Base-by-base conservation (phyloP, 2,113 vertebrate genomes). In the Sander vitreus region DNA sequence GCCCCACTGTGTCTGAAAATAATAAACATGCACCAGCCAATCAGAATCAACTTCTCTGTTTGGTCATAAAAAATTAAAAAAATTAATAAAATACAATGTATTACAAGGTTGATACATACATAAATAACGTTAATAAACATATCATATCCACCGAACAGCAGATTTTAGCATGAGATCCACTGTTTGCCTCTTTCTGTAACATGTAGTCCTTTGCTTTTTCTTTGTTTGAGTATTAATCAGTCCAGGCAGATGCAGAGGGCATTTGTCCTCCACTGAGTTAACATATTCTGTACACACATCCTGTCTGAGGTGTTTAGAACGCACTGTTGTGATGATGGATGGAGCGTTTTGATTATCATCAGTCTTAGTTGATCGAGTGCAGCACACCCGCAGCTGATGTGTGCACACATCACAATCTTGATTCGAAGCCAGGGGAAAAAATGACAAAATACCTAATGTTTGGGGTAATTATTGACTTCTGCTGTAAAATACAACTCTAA, bases 401-500 rank as follows among this genome's bases (percentile, higher is more conserved):
- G 14, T 12, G 3, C 48, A 54, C 0, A 18, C 73, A 77, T 81
- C 33, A 23, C 39, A 73, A n/a, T 73, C 54, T 58, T 50, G 21
- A 65, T 62, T 85, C 57, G 78, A 66, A 70, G 30, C 10, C 5
- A 43, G 58, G 10, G 48, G n/a, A 47, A 5, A 75, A 36, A 55
- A 51, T 9, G 12, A 80, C 63, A 66, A 82, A 84, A 85, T 47
- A 76, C 62, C 79, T 78, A 62, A 50, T 65, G 73, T 86, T 92
- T 83, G 19, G 16, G 81, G 71, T 90, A 84, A 90, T 92, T 78
- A 92, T 81, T 71, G 74, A 81, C 69, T 81, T 76, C 36, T 73
- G 87, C 77, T 76, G 68, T 72, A 85, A 92, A 92, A 91, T 86
- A 78, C 55, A 78, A 19, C 51, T 85, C 51, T 92, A 92, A 90